Base-by-base conservation (phyloP, 1,140 invertebrate genomes). In the Cydia fagiglandana region DNA sequence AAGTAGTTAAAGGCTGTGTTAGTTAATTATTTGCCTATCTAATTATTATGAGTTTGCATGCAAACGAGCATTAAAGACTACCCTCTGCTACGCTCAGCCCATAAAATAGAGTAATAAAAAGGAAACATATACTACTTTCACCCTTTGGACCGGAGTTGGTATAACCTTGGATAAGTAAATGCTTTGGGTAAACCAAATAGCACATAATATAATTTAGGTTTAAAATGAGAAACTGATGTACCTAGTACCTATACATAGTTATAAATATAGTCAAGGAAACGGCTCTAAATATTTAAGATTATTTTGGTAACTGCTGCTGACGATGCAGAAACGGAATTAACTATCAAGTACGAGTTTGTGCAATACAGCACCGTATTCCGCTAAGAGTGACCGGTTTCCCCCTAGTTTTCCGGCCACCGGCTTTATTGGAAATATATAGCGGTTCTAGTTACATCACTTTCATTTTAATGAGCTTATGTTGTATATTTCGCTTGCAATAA, bases 391-490 rank as follows among this genome's bases (percentile, higher is more conserved):
- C 53, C 15, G n/a, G 6, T 56, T 56, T n/a, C 53, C 53, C 53
- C 53, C n/a, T 4, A 56, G n/a, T 56, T n/a, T 56, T 56, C 53
- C 53, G n/a, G 53, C 10, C 53, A 56, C n/a, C 53, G n/a, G 4
- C n/a, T 56, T 9, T 20, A 17, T 56, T 56, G 53, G 53, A 56
- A 56, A 56, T 56, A 56, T 56, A 56, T 56, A n/a, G 53, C 45
- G 15, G 12, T n/a, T 56, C n/a, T 56, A 56, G 53, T 56, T 56
- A 56, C 53, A n/a, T 50, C 12, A 56, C 53, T 56, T 56, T n/a
- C 53, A 56, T 56, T 56, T 20, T 13, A 56, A 56, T 56, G 53
- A 56, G n/a, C 53, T 13, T 41, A 1, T 50, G 10, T 17, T 53
- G 17, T 56, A 56, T 15, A 56, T 56, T 17, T 56, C 53, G n/a